These are phyloP conservation scores for Myotis lucifugus DNA, from an alignment of 2,113 vertebrate species.

Conservation along the genomic window DNA sequence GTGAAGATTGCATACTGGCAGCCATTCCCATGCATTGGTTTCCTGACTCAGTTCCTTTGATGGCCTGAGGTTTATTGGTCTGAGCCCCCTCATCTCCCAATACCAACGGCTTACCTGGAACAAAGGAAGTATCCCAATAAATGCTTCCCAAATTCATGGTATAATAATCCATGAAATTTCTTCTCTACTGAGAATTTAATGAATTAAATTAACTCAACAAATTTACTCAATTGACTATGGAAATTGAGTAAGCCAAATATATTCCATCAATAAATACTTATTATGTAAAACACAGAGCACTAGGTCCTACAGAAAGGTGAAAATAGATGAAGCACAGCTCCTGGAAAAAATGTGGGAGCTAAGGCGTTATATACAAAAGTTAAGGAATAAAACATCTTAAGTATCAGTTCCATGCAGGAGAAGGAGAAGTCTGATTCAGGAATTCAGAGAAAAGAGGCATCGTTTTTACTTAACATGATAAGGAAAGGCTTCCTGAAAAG, in stretches of 20 bases:
- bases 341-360: background rate
- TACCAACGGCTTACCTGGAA: background rate
- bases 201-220: slow-evolving; percentile 16
- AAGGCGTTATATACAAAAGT: background rate
- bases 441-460: background rate
- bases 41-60: background rate
- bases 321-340: background rate
- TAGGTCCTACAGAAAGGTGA: background rate
- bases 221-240: background rate
- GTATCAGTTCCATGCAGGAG: background rate
- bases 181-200: slow-evolving; percentile 38
- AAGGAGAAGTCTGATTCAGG: background rate
- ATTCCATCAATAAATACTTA: slow-evolving; percentile 11
- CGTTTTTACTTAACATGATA: background rate
- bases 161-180: background rate
- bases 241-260: slow-evolving; percentile 25
- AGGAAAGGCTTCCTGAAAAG: background rate
- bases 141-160: background rate
- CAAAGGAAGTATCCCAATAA: background rate
- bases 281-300: background rate
- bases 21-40: background rate
- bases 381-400: background rate
- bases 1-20: background rate
- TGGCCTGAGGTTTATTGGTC: background rate
- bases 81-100: background rate